These are phyloP conservation scores for Diabrotica virgifera DNA, from an alignment of 1,140 invertebrate genomes.

Conservation along the genomic window DNA sequence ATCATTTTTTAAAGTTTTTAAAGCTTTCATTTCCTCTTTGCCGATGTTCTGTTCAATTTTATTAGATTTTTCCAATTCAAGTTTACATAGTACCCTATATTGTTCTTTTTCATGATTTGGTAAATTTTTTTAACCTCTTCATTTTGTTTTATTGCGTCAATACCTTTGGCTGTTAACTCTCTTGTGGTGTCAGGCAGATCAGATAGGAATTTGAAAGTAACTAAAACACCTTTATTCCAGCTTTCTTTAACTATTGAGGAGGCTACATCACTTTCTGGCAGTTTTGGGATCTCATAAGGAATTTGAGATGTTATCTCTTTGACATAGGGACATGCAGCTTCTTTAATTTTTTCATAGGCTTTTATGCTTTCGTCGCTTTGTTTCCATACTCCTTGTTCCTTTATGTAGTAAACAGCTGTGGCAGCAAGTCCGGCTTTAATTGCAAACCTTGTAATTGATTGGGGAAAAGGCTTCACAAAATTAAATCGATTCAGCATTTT, in stretches of 20 bases:
- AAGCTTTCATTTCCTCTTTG: no score
- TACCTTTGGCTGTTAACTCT: conserved; percentile 46
- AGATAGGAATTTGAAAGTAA: conserved; percentile 53
- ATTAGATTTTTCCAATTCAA: no score
- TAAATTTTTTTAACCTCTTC: conserved; percentile 36
- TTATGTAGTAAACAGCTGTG: conserved; percentile 53
- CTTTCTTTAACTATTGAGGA: conserved; percentile 53
- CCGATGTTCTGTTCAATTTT: no score
- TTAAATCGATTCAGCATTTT: neutral
- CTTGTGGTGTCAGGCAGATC: conserved; percentile 50
- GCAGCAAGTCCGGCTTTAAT: conserved; percentile 53
- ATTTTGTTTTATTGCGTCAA: conserved; percentile 30
- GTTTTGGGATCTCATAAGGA: conserved; percentile 55
- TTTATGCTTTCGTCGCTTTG: conserved; percentile 53
- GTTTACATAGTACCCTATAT: no score
- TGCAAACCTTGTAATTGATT: conserved; percentile 42
- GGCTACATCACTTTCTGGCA: conserved; percentile 49
- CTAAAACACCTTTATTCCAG: conserved; percentile 56
- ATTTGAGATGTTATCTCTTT: conserved; percentile 53
- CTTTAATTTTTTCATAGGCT: conserved; percentile 51
- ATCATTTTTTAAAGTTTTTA: no score
- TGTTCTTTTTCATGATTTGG: no score
- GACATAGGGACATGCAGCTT: conserved; percentile 52
- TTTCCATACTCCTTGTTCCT: conserved; percentile 57
- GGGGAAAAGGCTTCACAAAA: neutral